phyloP scores from a whole-genome alignment of 2,888 invertebrate species.

The Phymatocera aterrima region DNA sequence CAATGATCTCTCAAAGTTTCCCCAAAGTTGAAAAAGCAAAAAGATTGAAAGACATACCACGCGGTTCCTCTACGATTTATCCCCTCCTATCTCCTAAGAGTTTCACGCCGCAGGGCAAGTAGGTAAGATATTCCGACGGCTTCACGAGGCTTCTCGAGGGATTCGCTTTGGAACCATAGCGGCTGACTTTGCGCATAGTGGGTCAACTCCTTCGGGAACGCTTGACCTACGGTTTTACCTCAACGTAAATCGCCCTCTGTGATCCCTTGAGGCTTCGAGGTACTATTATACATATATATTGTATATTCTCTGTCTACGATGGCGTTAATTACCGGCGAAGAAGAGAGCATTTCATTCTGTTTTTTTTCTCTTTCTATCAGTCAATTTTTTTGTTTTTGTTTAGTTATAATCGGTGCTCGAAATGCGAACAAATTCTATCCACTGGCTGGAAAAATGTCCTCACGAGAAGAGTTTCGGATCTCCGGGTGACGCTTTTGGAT shows the following conservation, averaged over 20 bases:
- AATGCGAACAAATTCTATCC: too few species aligned
- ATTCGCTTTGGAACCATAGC: slow-evolving; percentile 21
- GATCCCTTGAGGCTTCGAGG: not conserved
- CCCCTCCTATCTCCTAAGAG: not conserved
- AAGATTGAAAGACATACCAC: not conserved
- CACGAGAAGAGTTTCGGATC: too few species aligned
- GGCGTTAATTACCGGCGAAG: too few species aligned
- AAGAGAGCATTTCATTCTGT: not conserved
- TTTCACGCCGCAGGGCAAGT: not conserved
- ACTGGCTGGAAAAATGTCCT: too few species aligned
- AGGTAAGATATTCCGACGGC: slow-evolving; percentile 4
- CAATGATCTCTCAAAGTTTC: not conserved
- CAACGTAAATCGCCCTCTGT: not conserved
- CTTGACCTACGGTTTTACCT: slow-evolving; percentile 7
- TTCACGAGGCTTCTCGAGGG: not conserved
- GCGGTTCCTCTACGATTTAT: not conserved
- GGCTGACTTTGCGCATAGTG: slow-evolving; percentile 32
- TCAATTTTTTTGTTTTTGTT: too few species aligned
- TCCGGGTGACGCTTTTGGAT: too few species aligned
- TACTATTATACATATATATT: not conserved
- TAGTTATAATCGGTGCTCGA: too few species aligned
- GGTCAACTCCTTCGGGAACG: slow-evolving; percentile 38
- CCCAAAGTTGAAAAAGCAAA: too few species aligned
- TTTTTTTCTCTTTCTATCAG: not conserved
- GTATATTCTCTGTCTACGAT: too few species aligned